Evolutionary conservation across 1,140 invertebrate species (phyloP).

Genomic region (Oryctes rhinoceros): DNA sequence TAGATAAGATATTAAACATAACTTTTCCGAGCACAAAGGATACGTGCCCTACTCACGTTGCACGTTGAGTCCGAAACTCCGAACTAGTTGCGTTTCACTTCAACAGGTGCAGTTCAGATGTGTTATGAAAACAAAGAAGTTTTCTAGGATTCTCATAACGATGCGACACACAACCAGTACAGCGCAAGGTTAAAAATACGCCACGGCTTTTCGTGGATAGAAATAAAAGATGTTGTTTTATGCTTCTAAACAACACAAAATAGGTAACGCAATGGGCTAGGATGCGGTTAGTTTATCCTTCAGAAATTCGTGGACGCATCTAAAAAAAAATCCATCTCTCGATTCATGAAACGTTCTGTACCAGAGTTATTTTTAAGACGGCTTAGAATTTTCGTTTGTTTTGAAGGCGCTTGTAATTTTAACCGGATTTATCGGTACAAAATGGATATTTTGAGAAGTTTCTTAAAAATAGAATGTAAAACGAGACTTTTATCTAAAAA

Average conservation of each 20-base stretch:
- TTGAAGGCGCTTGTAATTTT: slow-evolving; percentile 8
- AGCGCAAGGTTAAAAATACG: slow-evolving; percentile 22
- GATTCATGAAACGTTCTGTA: neutral
- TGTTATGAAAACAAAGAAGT: slow-evolving; percentile 24
- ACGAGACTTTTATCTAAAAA: neutral
- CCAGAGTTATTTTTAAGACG: neutral
- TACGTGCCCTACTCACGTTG: neutral
- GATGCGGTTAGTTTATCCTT: slow-evolving; percentile 18
- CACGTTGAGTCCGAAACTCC: slow-evolving; percentile 1
- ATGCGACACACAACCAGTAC: neutral
- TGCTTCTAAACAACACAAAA: slow-evolving; percentile 2
- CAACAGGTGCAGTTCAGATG: slow-evolving; percentile 33
- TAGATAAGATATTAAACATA: slow-evolving; percentile 5
- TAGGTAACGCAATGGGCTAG: neutral
- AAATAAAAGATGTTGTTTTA: slow-evolving; percentile 24
- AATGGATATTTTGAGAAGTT: neutral
- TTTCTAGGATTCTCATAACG: slow-evolving; percentile 19
- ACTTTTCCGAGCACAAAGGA: slow-evolving; percentile 1
- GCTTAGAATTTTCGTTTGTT: slow-evolving; percentile 19
- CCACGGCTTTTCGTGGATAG: neutral
- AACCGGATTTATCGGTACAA: slow-evolving; percentile 7
- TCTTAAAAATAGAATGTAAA: neutral
- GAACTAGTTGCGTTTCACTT: slow-evolving; percentile 26
- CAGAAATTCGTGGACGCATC: neutral
- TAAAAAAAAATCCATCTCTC: neutral